Evolutionary conservation across 2,888 invertebrate genomes (phyloP), one percentile per base, ranked within the genome.

Genomic region (Corythucha ciliata): DNA sequence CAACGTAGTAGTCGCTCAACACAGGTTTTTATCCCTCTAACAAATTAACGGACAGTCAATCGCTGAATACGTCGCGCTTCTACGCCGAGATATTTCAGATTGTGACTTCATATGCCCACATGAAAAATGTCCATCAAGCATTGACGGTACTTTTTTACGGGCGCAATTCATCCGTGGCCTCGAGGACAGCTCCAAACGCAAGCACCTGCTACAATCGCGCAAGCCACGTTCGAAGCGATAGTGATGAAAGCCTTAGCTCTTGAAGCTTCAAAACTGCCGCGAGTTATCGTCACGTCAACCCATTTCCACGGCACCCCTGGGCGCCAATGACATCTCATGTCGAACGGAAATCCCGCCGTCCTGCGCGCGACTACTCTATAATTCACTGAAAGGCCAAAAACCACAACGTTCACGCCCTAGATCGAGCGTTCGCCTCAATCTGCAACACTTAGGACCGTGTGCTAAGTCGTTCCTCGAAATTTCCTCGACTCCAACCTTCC

Each of bases 111-210:
- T 49, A 4, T 49, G 41, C 22, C 10, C 32, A 12, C 5, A 4
- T 5, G 40, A 27, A 2, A 39, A 4, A 3, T 41, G 41, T 20
- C 3, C 8, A 21, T 2, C n/a, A 2, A 39, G 34, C 24, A 37
- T 39, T 24, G 48, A 26, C 16, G 39, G 39, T 16, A 39, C 21
- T 2, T 21, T 48, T 16, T 20, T 48, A 10, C 14, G 48, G 6
- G 48, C 48, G 2, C 48, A 48, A 26, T 26, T 48, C n/a, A 48
- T 48, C 20, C 36, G 48, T 4, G 48, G 48, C 6, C 7, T 48
- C 4, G 16, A 32, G 1, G 48, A 48, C 18, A 24, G 39, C 14
- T 7, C 37, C 10, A 48, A 39, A 22, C 25, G 39, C 2, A 29
- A 48, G 20, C 3, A 6, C 10, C 3, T 48, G 8, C 20, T 48